Evolutionary conservation across 2,888 invertebrate genomes (phyloP).

Genomic region (Actias luna): DNA sequence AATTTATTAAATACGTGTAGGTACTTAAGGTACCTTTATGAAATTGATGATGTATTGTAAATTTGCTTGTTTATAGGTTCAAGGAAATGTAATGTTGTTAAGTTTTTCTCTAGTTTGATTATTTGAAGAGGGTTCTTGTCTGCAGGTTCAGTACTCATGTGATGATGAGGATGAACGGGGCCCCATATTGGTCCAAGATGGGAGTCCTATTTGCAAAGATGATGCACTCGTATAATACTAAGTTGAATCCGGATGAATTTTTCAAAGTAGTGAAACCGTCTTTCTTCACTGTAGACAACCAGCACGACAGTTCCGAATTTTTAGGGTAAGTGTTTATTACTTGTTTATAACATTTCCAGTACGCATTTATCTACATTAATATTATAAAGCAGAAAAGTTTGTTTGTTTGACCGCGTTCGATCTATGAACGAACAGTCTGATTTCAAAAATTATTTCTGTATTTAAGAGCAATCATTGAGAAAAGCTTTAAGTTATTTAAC

Average conservation of each 20-base stretch:
- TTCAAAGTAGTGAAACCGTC: conserved; percentile 87
- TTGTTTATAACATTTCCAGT: background rate
- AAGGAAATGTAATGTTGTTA: background rate
- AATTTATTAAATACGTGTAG: too few relatives aligned
- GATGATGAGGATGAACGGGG: conserved; percentile 76
- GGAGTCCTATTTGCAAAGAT: conserved; percentile 88
- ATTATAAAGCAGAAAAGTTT: too few relatives aligned
- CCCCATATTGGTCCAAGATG: conserved; percentile 84
- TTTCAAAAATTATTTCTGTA: too few relatives aligned
- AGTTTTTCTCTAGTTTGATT: background rate
- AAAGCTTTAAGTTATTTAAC: too few relatives aligned
- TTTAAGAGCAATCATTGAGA: too few relatives aligned
- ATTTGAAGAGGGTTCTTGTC: conserved; percentile 15
- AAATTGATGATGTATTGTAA: too few relatives aligned
- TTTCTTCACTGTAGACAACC: conserved; percentile 88
- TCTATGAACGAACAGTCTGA: too few relatives aligned
- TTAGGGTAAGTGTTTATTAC: conserved; percentile 79
- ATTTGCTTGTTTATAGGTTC: too few relatives aligned
- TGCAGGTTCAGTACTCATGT: conserved; percentile 86
- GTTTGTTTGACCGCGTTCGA: too few relatives aligned
- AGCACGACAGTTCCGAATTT: conserved; percentile 95
- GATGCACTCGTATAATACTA: conserved; percentile 84
- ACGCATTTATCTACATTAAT: too few relatives aligned
- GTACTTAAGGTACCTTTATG: too few relatives aligned
- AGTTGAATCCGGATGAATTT: conserved; percentile 87